Conservation (phyloP, 1,140 invertebrate genomes). For the Drosophila kanapiae region DNA sequence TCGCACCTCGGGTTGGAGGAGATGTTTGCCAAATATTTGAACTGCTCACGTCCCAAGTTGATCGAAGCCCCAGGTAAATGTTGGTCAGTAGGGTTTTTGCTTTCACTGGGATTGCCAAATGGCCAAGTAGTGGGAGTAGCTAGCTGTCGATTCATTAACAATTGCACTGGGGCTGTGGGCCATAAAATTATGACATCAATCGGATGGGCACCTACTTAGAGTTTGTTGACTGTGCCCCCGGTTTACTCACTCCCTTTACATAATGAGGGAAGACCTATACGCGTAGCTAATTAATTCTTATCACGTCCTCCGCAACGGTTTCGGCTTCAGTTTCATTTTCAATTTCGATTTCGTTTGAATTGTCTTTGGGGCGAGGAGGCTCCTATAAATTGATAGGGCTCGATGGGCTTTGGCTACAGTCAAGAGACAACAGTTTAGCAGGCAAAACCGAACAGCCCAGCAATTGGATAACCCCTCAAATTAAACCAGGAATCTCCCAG, state of each 20-base stretch:
- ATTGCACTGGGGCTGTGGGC: conserved; percentile 50
- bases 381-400: conserved; percentile 72
- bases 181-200: conserved; percentile 77
- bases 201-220: conserved; percentile 48
- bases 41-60: conserved; percentile 32
- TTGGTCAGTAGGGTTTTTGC: conserved; percentile 23
- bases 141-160: conserved; percentile 31
- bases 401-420: conserved; percentile 53
- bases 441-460: conserved; percentile 33
- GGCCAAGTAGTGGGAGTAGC: conserved; percentile 17
- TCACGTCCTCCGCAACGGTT: conserved; percentile 39
- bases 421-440: conserved; percentile 58
- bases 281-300: conserved; percentile 46
- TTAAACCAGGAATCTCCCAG: conserved; percentile 77
- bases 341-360: conserved; percentile 69
- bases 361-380: conserved; percentile 32
- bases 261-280: conserved; percentile 60
- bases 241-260: conserved; percentile 54
- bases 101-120: conserved; percentile 43
- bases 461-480: conserved; percentile 63
- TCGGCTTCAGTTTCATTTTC: conserved; percentile 45
- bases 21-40: conserved; percentile 49
- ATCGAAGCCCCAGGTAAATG: conserved; percentile 6
- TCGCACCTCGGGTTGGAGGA: conserved; percentile 20
- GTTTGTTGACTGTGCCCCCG: conserved; percentile 64